A percentile compares a stretch with the other conserved stretches of the same genome.
phyloP scores from a whole-genome alignment of 2,888 invertebrate species.

The Tenthredo amoena region DNA sequence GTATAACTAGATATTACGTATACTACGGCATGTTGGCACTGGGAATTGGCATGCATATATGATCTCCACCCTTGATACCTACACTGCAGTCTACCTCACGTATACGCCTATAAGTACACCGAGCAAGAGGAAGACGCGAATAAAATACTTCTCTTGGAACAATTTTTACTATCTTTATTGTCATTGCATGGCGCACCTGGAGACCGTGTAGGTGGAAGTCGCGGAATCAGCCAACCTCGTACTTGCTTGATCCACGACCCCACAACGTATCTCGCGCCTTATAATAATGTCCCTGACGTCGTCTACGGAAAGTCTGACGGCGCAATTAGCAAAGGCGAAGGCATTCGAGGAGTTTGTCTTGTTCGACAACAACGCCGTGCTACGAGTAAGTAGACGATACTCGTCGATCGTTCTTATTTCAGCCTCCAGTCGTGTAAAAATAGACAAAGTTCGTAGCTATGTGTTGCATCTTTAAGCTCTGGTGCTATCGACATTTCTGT shows the following conservation, averaged over 20 bases:
- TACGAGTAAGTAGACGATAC: slow-evolving; percentile 56
- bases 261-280: background rate
- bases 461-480: slow-evolving; percentile 15
- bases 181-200: background rate
- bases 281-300: slow-evolving; percentile 5
- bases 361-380: slow-evolving; percentile 53
- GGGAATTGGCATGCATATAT: background rate
- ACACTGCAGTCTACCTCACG: background rate
- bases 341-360: slow-evolving; percentile 68
- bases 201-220: background rate
- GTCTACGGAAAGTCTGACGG: slow-evolving; percentile 24
- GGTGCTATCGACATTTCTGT: slow-evolving; percentile 3
- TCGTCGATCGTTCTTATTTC: background rate
- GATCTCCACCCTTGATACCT: background rate
- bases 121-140: background rate
- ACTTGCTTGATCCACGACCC: background rate
- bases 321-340: slow-evolving; percentile 55
- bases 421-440: background rate
- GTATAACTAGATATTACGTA: background rate
- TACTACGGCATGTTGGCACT: background rate
- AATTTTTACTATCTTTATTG: background rate
- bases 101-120: background rate
- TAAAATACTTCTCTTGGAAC: background rate
- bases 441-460: background rate
- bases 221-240: background rate